Evolutionary conservation across 2,797 vertebrate genomes (phyloP), one percentile per base, ranked within the genome.

Genomic region (Hafferia zeledoni): DNA sequence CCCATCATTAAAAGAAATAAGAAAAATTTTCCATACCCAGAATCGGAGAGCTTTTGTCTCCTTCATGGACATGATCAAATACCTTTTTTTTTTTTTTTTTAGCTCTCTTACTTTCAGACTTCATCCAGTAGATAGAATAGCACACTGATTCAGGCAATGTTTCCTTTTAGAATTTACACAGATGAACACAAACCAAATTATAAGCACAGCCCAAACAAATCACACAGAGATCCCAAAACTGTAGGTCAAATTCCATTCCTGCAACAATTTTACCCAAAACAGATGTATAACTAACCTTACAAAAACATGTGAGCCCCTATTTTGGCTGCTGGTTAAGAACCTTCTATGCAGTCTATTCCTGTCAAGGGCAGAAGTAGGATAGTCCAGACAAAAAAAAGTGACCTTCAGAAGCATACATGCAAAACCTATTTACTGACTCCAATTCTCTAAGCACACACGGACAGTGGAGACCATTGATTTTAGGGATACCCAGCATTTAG

Each of bases 251-350:
- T 96, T 97, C 93, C 93, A 83, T 70, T 92, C 64, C 74, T 64
- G 79, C 37, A 94, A 91, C 77, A 88, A 91, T 82, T 96, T 96
- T 94, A 94, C 95, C 95, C 83, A 90, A 95, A 96, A 79, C 94
- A 96, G 95, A 95, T 96, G 95, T 91, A 95, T 28, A 86, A 75
- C 74, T 83, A 94, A 91, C 80, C 63, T 94, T 87, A 94, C 4
- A 74, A 90, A 96, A 95, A 95, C 85, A 94, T 7, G 25, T 3
- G 55, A 84, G 77, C 37, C 70, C 41, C 35, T 91, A 30, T 91
- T 92, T 86, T 89, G 90, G 93, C 90, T 95, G 94, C 83, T 93
- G 90, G 52, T 94, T 88, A 84, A 89, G 60, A 97, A 79, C 49
- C 68, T 95, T 68, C 46, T 77, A 64, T 71, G 70, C 37, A 90